Evolutionary conservation across 2,113 vertebrate genomes (phyloP).

Genomic region (Scalopus aquaticus): DNA sequence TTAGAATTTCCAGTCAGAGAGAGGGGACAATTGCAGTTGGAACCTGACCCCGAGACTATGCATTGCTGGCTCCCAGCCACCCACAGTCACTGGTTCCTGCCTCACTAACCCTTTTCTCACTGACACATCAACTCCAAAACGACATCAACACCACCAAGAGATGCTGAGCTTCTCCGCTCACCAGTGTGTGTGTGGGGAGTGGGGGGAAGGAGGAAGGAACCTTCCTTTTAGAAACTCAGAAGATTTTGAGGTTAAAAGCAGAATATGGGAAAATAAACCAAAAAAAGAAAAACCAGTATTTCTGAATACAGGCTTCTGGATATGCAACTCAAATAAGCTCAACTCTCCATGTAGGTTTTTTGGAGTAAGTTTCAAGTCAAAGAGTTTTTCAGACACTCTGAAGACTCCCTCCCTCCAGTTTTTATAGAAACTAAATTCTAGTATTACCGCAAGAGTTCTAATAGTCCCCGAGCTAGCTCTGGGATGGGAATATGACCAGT

Average conservation of each 20-base stretch:
- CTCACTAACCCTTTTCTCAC: background rate
- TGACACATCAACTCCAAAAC: too few relatives aligned
- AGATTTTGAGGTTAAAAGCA: background rate
- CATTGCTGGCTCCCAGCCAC: background rate
- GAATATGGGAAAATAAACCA: background rate
- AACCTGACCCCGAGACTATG: background rate
- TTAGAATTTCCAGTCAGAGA: background rate
- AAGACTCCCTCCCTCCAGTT: background rate
- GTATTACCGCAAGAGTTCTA: background rate
- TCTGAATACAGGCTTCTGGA: background rate
- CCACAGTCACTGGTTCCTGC: background rate
- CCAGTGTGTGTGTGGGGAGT: background rate
- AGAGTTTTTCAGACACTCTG: background rate
- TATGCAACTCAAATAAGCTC: background rate
- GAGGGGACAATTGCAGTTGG: background rate
- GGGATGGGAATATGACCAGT: background rate
- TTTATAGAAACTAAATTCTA: slow-evolving; percentile 20
- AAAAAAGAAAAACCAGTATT: background rate
- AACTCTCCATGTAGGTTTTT: background rate
- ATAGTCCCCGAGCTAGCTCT: background rate
- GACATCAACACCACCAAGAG: background rate
- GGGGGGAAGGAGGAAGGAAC: too few relatives aligned
- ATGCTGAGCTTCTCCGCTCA: background rate
- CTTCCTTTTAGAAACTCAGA: slow-evolving; percentile 10
- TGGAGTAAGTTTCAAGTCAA: background rate